phyloP scores from a whole-genome alignment of 2,113 vertebrate genomes.

The Spea multiplicata region DNA sequence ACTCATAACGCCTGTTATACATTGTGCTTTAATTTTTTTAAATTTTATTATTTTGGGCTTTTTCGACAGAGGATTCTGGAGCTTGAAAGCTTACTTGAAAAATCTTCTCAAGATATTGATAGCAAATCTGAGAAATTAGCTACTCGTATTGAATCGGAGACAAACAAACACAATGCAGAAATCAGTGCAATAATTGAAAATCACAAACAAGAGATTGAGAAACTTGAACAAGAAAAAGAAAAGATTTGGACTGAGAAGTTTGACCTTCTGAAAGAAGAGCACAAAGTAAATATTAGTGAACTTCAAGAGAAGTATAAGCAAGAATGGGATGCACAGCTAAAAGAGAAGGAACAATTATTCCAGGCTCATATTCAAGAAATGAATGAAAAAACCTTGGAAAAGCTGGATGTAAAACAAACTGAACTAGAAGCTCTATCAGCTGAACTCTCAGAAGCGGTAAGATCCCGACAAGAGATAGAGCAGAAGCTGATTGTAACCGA shows the following conservation, averaged over 20 bases:
- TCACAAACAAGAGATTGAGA: slow-evolving; percentile 75
- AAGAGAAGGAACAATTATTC: slow-evolving; percentile 82
- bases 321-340: slow-evolving; percentile 70
- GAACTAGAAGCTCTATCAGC: slow-evolving; percentile 81
- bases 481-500: slow-evolving; percentile 66
- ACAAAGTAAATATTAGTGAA: slow-evolving; percentile 66
- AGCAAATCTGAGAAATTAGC: slow-evolving; percentile 64
- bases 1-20: slow-evolving; percentile 17
- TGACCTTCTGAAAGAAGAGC: slow-evolving; percentile 64
- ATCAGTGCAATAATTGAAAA: slow-evolving; percentile 69
- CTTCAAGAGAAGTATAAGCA: slow-evolving; percentile 68
- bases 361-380: slow-evolving; percentile 84
- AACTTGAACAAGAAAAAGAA: slow-evolving; percentile 62
- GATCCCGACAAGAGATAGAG: slow-evolving; percentile 70
- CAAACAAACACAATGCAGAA: slow-evolving; percentile 72
- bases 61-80: slow-evolving; percentile 86
- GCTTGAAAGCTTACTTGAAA: slow-evolving; percentile 80
- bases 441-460: slow-evolving; percentile 77
- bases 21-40: slow-evolving; percentile 42
- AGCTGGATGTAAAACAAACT: slow-evolving; percentile 83
- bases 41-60: slow-evolving; percentile 31
- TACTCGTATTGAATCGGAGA: slow-evolving; percentile 71
- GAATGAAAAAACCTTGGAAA: slow-evolving; percentile 87
- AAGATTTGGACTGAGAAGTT: slow-evolving; percentile 66
- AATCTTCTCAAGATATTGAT: slow-evolving; percentile 66